A percentile compares a stretch with the other conserved stretches of the same genome.
Evolutionary conservation across 1,140 invertebrate genomes (phyloP).

Genomic region (Phymastichus coffea): DNA sequence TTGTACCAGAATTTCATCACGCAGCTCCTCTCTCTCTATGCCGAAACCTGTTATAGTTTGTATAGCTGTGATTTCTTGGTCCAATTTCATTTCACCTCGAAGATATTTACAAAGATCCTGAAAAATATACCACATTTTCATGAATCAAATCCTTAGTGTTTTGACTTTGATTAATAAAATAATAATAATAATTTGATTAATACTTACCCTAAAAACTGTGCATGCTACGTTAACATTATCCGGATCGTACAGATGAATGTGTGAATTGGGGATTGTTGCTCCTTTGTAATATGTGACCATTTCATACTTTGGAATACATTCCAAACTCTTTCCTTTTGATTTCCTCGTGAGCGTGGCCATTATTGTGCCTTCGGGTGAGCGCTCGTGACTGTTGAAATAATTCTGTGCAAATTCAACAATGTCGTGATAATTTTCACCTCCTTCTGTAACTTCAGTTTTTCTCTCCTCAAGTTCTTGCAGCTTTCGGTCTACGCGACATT

Average conservation of each 20-base stretch:
- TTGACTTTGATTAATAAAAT: not conserved
- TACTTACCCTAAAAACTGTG: slow-evolving; percentile 82
- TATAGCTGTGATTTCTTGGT: slow-evolving; percentile 78
- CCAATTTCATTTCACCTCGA: slow-evolving; percentile 78
- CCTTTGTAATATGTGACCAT: slow-evolving; percentile 90
- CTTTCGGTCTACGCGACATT: slow-evolving; percentile 81
- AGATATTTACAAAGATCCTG: slow-evolving; percentile 86
- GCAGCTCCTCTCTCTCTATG: slow-evolving; percentile 82
- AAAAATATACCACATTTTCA: slow-evolving; percentile 33
- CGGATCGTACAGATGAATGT: slow-evolving; percentile 93
- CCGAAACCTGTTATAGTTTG: slow-evolving; percentile 84
- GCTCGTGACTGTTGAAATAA: slow-evolving; percentile 88
- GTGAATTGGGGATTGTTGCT: slow-evolving; percentile 87
- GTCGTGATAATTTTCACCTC: slow-evolving; percentile 68
- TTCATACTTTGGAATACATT: slow-evolving; percentile 84
- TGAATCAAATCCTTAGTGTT: too few relatives aligned
- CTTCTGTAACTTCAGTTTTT: slow-evolving; percentile 52
- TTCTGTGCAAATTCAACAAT: slow-evolving; percentile 92
- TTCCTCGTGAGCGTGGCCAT: slow-evolving; percentile 87
- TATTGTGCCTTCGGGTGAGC: slow-evolving; percentile 81
- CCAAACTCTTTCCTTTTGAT: slow-evolving; percentile 68
- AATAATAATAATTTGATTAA: too few relatives aligned
- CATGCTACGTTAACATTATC: slow-evolving; percentile 90
- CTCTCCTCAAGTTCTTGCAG: slow-evolving; percentile 74
- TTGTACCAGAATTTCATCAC: slow-evolving; percentile 88